These are phyloP conservation scores for Coecobrya sp. DNA, from an alignment of 2,888 invertebrate genomes.

Conservation along the genomic window DNA sequence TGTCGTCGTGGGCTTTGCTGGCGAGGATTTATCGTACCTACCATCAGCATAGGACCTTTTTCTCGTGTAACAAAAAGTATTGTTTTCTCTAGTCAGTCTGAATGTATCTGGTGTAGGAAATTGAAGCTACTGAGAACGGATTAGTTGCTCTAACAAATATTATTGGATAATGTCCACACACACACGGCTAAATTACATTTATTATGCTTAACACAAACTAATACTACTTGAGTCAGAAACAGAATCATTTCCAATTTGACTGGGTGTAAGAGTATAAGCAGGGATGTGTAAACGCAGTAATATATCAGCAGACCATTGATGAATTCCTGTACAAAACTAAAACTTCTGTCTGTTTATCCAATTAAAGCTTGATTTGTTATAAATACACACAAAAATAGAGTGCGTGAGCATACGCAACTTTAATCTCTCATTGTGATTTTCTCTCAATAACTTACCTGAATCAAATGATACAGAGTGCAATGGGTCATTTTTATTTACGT, in stretches of 20 bases:
- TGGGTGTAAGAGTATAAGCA: background rate
- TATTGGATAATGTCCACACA: conserved; percentile 36
- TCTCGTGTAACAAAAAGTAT: conserved; percentile 53
- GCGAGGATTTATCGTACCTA: conserved; percentile 76
- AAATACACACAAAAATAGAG: background rate
- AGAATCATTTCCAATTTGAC: background rate
- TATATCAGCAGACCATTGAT: background rate
- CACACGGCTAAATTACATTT: conserved; percentile 16
- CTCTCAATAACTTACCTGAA: too few species aligned
- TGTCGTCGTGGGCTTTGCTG: conserved; percentile 77
- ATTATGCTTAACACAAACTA: background rate
- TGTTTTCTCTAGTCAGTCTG: conserved; percentile 49
- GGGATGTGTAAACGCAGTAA: background rate
- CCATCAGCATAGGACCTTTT: conserved; percentile 53
- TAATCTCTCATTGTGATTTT: too few species aligned
- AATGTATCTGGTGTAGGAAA: background rate
- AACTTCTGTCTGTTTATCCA: background rate
- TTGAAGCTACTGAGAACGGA: conserved; percentile 45
- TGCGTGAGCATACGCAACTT: background rate
- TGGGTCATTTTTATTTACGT: too few species aligned
- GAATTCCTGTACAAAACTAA: background rate
- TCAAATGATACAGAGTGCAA: too few species aligned
- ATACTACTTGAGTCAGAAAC: background rate
- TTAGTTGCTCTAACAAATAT: conserved; percentile 61
- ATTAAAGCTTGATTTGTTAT: background rate